Evolutionary conservation across 2,113 vertebrate species (phyloP), one percentile per base, ranked within the genome.

Genomic region (Anhinga rufa): DNA sequence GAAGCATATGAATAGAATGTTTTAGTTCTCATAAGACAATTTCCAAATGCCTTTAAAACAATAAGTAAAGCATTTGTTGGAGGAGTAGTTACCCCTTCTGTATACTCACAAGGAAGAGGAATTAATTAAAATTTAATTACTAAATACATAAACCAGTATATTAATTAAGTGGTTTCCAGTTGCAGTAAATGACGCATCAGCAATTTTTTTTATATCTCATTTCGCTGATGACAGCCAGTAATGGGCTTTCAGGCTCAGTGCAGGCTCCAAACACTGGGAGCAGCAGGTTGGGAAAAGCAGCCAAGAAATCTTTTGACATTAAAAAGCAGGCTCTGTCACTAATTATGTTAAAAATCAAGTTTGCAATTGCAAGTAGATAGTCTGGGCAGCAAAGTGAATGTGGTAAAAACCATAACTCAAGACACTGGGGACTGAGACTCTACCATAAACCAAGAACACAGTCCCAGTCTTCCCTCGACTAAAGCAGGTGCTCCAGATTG

Each of bases 261-360:
- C 15, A 42, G 88, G 49, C 88, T 97, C 60, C 61, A 62, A 91
- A 91, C 77, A 49, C 81, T 90, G 60, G 89, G 71, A 94, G 81
- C 77, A 97, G 88, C 80, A 82, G 40, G 74, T 82, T 91, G 16
- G 31, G 82, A 92, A 87, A 92, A 94, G 86, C 62, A 98, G 98
- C 98, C 98, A 98, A 97, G 75, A 95, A 97, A 85, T 95, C 68
- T 96, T 96, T 48, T 54, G 80, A 96, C 92, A 94, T 97, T 97
- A 98, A 98, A 97, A 92, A 88, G 92, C 93, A 97, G 86, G 82
- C 94, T 97, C 87, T 95, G 64, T 91, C 96, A 96, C 96, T 97
- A 98, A 98, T 98, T 97, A 98, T 70, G 28, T 94, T 98, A 98
- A 98, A 98, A 98, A 95, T 98, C 96, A 95, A 88, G 92, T 88